phyloP scores from a whole-genome alignment of 2,113 vertebrate species.

The Syrmaticus mikado region DNA sequence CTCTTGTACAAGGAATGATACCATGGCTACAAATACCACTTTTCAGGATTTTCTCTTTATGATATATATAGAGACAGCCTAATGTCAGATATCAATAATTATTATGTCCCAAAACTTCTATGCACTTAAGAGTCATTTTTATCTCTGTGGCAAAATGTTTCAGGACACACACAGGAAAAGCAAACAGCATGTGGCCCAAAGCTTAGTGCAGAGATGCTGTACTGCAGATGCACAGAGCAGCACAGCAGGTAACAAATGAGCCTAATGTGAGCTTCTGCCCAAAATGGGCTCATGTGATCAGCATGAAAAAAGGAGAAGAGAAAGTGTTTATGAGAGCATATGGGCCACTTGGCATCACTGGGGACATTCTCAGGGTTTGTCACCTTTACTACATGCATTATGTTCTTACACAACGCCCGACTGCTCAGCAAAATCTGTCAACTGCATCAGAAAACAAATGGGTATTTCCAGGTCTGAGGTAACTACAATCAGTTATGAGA shows the following conservation, averaged over 20 bases:
- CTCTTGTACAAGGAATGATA: not conserved
- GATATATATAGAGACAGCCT: not conserved
- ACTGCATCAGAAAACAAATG: constrained; percentile 33
- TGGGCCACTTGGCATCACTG: not conserved
- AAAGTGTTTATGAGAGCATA: constrained; percentile 20
- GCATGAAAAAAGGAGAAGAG: not conserved
- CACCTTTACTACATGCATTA: constrained; percentile 21
- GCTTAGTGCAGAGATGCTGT: constrained; percentile 13
- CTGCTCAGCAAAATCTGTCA: constrained; percentile 12
- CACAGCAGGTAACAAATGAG: constrained; percentile 42
- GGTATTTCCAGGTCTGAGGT: not conserved
- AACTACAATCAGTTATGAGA: constrained; percentile 42
- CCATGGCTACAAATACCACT: not conserved
- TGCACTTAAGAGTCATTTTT: not conserved
- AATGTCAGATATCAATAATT: not conserved
- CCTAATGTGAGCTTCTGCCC: not conserved
- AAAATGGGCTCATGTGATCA: not conserved
- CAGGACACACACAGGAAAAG: not conserved
- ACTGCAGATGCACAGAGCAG: constrained; percentile 35
- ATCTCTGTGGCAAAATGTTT: not conserved
- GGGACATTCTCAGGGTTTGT: not conserved
- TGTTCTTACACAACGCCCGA: not conserved
- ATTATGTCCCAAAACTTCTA: not conserved
- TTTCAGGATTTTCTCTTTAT: not conserved
- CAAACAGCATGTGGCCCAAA: not conserved